A percentile compares a stretch with the other conserved stretches of the same genome.
These are phyloP conservation scores for Ptychadena robeensis DNA, from an alignment of 2,797 vertebrate species.

Conservation along the genomic window DNA sequence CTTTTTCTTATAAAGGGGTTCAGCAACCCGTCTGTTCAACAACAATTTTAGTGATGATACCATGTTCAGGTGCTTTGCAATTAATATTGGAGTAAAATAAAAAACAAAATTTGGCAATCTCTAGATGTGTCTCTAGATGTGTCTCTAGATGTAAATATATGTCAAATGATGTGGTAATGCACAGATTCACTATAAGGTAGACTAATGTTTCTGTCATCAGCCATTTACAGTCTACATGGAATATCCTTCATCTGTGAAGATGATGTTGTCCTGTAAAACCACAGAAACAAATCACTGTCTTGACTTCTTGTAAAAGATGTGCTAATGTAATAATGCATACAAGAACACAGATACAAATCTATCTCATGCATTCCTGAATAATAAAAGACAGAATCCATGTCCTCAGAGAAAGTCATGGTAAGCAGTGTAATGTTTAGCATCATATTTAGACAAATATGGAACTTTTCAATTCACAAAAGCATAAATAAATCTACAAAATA, in stretches of 20 bases:
- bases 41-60: no score
- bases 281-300: slow-evolving; percentile 29
- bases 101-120: no score
- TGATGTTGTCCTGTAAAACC: slow-evolving; percentile 13
- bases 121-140: no score
- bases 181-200: slow-evolving; percentile 14
- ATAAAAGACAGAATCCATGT: slow-evolving; percentile 6
- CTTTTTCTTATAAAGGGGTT: no score
- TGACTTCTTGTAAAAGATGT: slow-evolving; percentile 14
- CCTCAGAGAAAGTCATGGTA: not conserved
- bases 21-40: no score
- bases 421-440: not conserved
- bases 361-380: slow-evolving; percentile 1
- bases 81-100: no score
- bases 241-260: slow-evolving; percentile 13
- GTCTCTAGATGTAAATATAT: no score
- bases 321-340: slow-evolving; percentile 18
- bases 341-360: not conserved
- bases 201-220: slow-evolving; percentile 29
- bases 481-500: no score
- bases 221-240: slow-evolving; percentile 33
- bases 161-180: slow-evolving; percentile 15
- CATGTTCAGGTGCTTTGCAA: no score
- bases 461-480: not conserved
- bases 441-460: not conserved